Evolutionary conservation across 2,797 vertebrate species (phyloP).

Genomic region (Tinamus major): DNA sequence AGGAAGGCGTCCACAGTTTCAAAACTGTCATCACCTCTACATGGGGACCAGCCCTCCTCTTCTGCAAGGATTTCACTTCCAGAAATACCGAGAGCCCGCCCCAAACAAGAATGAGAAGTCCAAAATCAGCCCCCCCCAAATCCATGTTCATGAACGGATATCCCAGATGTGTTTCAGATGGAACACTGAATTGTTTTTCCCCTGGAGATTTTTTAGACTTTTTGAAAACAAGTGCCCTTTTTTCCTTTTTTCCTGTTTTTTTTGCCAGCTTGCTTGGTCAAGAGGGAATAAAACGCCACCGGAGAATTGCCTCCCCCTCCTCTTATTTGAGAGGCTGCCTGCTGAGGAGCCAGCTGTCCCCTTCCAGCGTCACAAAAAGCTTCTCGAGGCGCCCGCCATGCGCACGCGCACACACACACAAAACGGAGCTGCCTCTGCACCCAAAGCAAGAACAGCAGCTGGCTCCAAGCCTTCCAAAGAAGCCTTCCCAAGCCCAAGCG

Average conservation of each 20-base stretch:
- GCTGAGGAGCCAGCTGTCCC: constrained; percentile 21
- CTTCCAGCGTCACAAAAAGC: neutral
- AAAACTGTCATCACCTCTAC: neutral
- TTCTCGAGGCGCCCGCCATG: neutral
- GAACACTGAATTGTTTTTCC: neutral
- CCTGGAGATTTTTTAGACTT: neutral
- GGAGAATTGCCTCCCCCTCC: neutral
- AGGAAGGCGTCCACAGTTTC: neutral
- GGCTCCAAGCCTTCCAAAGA: neutral
- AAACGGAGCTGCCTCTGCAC: neutral
- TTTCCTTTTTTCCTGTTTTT: neutral
- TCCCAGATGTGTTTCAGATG: neutral
- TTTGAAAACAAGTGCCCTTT: neutral
- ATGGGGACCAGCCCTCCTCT: neutral
- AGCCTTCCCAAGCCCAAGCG: neutral
- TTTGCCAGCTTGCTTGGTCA: neutral
- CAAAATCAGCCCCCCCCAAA: neutral
- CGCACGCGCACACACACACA: too few species aligned
- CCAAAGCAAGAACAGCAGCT: neutral
- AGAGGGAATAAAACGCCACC: neutral
- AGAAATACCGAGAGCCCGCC: neutral
- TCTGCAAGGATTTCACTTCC: neutral
- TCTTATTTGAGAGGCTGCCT: constrained; percentile 2
- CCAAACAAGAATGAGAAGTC: neutral
- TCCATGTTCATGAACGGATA: neutral